Evolutionary conservation across 92 coral and sea anemone genomes (phyloP).

Genomic region (Phenganax stokvisi): DNA sequence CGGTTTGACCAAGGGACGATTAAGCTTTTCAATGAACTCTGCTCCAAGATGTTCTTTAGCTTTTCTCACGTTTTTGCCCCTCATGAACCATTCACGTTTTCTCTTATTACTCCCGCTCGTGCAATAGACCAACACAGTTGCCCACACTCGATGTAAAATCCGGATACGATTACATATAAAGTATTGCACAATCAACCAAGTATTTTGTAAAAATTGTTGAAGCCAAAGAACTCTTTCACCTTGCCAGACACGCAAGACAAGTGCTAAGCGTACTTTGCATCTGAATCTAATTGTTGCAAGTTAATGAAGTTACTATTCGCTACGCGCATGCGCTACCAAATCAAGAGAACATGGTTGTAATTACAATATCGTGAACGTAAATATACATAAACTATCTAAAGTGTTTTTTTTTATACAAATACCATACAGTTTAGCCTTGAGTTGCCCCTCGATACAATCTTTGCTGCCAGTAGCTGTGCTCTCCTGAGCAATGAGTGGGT

Average conservation of each 20-base stretch:
- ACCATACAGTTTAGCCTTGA: neutral
- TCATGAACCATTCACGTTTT: too few species aligned
- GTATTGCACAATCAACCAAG: neutral
- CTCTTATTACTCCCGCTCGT: neutral
- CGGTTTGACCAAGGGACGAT: too few species aligned
- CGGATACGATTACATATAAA: neutral
- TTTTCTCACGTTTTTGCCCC: too few species aligned
- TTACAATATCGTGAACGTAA: slow-evolving; percentile 16
- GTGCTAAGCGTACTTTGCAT: too few species aligned
- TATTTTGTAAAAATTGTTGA: neutral
- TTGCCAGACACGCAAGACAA: too few species aligned
- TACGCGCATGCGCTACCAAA: neutral
- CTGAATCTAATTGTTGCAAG: too few species aligned
- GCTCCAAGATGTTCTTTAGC: too few species aligned
- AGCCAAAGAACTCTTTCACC: too few species aligned
- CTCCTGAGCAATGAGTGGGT: slow-evolving; percentile 11
- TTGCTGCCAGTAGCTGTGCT: neutral
- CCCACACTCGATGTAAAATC: neutral
- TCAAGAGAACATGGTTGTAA: neutral
- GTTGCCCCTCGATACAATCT: neutral
- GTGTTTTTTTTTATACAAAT: slow-evolving; percentile 21
- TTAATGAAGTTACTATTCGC: neutral
- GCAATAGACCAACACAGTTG: neutral
- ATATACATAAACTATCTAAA: neutral
- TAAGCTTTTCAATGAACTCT: too few species aligned